phyloP scores from a whole-genome alignment of 2,888 invertebrate genomes.

The Lottia scabra region DNA sequence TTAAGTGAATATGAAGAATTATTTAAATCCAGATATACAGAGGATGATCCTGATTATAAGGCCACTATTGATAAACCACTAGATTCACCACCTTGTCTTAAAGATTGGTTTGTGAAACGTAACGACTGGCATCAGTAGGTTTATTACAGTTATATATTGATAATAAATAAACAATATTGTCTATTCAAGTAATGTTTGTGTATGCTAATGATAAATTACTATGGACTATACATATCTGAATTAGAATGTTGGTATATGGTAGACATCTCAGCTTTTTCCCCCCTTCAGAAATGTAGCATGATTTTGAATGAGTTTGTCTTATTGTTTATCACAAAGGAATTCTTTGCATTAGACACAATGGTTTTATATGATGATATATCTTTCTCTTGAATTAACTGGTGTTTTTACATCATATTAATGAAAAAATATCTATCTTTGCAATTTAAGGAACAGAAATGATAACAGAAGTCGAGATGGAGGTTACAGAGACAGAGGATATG shows the following conservation, averaged over 20 bases:
- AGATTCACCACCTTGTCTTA: constrained; percentile 33
- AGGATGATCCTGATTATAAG: constrained; percentile 30
- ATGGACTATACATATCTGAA: too few species aligned
- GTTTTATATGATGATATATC: too few species aligned
- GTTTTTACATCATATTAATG: too few species aligned
- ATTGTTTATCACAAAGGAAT: too few species aligned
- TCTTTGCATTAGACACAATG: not conserved
- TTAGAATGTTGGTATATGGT: too few species aligned
- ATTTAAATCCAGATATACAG: constrained; percentile 34
- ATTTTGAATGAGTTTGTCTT: not conserved
- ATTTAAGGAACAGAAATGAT: constrained; percentile 3
- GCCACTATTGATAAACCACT: constrained; percentile 13
- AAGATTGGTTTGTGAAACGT: constrained; percentile 29
- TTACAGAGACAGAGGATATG: constrained; percentile 5
- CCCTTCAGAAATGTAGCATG: too few species aligned
- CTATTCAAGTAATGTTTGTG: too few species aligned
- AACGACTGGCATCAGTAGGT: constrained; percentile 14
- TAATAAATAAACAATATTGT: too few species aligned
- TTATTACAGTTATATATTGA: too few species aligned
- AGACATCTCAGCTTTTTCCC: too few species aligned
- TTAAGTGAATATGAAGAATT: constrained; percentile 24
- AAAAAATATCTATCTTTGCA: not conserved
- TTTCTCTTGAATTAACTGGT: not conserved
- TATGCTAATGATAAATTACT: too few species aligned
- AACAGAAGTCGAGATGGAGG: constrained; percentile 1